Percentiles rank a stretch among this genome's conserved stretches.
Conservation (phyloP, 2,113 vertebrate species). For the Microcebus murinus region DNA sequence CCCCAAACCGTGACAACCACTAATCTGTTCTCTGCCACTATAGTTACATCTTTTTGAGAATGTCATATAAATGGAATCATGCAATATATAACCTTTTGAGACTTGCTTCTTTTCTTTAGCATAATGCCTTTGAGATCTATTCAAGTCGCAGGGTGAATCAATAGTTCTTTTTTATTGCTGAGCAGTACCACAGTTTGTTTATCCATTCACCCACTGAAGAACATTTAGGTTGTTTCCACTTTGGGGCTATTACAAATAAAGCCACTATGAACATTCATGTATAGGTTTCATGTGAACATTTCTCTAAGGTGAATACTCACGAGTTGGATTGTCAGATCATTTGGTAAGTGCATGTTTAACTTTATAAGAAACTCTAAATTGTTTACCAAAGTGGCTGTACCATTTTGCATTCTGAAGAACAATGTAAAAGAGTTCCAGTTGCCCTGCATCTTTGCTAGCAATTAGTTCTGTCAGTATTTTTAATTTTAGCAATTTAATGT, state of each 20-base stretch:
- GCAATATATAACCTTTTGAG: background rate
- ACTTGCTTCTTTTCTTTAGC: slow-evolving; percentile 1
- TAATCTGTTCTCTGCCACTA: background rate
- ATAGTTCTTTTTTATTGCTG: slow-evolving; percentile 16
- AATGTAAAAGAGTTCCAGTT: background rate
- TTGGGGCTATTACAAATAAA: slow-evolving; percentile 42
- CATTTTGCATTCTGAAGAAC: slow-evolving; percentile 33
- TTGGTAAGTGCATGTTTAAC: slow-evolving; percentile 45
- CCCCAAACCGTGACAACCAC: background rate
- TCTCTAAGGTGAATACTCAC: slow-evolving; percentile 29
- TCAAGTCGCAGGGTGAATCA: slow-evolving; percentile 6
- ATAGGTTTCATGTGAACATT: slow-evolving; percentile 38
- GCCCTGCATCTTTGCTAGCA: background rate
- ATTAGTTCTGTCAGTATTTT: slow-evolving; percentile 12
- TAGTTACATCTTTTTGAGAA: slow-evolving; percentile 49
- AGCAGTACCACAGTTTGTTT: slow-evolving; percentile 38
- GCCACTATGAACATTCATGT: background rate
- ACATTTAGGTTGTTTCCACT: slow-evolving; percentile 41
- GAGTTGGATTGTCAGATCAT: slow-evolving; percentile 5
- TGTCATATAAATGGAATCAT: slow-evolving; percentile 9
- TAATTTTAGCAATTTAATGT: slow-evolving; percentile 9
- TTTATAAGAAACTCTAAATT: slow-evolving; percentile 11
- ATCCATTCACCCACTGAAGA: background rate
- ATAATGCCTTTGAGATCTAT: slow-evolving; percentile 50
- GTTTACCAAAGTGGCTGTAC: slow-evolving; percentile 13